Evolutionary conservation across 2,797 vertebrate genomes (phyloP), one percentile per base, ranked within the genome.

Genomic region (Anniella stebbinsi): DNA sequence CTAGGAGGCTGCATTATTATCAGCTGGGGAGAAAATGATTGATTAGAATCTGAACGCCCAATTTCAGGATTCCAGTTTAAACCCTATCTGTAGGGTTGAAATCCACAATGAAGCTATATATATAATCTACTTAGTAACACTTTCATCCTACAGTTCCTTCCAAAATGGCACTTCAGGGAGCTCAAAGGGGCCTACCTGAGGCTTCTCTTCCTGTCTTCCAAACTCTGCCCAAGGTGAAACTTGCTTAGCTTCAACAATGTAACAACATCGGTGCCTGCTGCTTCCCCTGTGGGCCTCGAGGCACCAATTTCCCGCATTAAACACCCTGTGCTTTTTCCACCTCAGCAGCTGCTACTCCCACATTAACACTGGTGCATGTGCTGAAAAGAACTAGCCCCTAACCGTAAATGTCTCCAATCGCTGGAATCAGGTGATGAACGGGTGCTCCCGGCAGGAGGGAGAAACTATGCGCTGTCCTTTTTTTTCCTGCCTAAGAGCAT

Each of bases 261-360:
- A 78, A 57, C 86, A 45, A n/a, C 81, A 23, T 60, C 86, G 21
- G 18, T 84, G 72, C 80, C 89, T 67, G 57, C 21, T 7, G 86
- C 73, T 83, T 87, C 80, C 80, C 48, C 38, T 60, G 63, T 48
- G 54, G 73, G 85, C 72, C 86, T 80, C 4, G 21, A 70, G 86
- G 89, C 86, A 38, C 80, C 73, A 78, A 87, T 87, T 90, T 87
- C 72, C 60, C 23, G 3, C 80, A 33, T 63, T 67, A 78, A 84
- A 75, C 41, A 45, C 63, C 73, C 89, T 36, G 4, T 21, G 77
- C 60, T 83, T 78, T 84, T 84, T 84, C 86, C 80, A 75, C 72
- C 78, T 83, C 73, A 15, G 48, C 80, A 84, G 60, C 80, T 75
- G 48, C 80, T 70, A 36, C 38, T 87, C 70, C 83, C 72, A 57